Evolutionary conservation across 2,888 invertebrate species (phyloP), one percentile per base, ranked within the genome.

Genomic region (Tetragonisca angustula): DNA sequence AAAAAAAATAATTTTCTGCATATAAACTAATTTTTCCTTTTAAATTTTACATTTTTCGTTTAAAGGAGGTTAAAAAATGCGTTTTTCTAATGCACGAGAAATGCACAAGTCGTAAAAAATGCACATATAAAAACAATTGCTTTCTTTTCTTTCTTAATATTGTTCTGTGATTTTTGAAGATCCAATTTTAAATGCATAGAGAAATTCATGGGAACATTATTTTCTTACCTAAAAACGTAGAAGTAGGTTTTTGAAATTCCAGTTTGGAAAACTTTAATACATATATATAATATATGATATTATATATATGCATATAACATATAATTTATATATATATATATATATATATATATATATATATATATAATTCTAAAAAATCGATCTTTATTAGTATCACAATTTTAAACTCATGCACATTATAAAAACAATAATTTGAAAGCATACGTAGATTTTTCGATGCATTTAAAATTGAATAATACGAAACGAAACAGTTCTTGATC

Each of bases 51-150:
- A 50, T 76, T 49, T 13, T 21, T 59, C n/a, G 9, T 32, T 59
- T 54, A 59, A 83, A 80, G 81, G 83, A 83, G 83, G 77, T 77
- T 77, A 84, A 82, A 74, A 27, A 65, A 79, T 77, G 76, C 83
- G 69, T 74, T 56, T 74, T 52, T 64, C 69, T 32, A 82, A 82
- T 83, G 83, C 83, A 83, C 19, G 17, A 70, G 70, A 83, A 77
- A 83, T 82, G 76, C 83, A 77, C 52, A 62, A 54, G 69, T 76
- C 52, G 50, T 72, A 77, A 83, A 83, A 82, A 77, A 69, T 83
- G 81, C 71, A 81, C 21, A 62, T 81, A 83, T 76, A 73, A 77
- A 83, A 82, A 82, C 71, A 61, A n/a, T 36, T 62, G 74, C 74
- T 75, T 61, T n/a, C 19, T 56, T 43, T 61, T 24, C 43, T 54